Percentiles rank a stretch among this genome's conserved stretches.
Conservation (phyloP, 2,888 invertebrate species). For the Aphodius granarius region DNA sequence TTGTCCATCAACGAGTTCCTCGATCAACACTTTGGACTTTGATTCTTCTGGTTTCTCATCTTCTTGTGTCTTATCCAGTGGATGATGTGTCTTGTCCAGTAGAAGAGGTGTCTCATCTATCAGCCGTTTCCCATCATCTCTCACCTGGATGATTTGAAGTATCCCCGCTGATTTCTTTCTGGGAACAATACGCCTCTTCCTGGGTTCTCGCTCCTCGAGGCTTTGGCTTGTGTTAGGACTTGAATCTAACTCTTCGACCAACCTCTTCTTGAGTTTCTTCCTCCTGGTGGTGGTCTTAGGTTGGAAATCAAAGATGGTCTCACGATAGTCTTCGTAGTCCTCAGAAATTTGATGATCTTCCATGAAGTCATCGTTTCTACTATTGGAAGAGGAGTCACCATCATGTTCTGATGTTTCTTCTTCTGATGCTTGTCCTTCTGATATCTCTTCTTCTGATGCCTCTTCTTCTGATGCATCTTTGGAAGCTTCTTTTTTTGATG, state of each 20-base stretch:
- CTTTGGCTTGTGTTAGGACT: background rate
- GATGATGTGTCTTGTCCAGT: conserved; percentile 33
- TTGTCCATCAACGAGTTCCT: conserved; percentile 1
- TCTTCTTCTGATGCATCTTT: conserved; percentile 27
- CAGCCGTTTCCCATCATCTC: background rate
- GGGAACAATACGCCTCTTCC: background rate
- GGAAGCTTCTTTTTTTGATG: conserved; percentile 29
- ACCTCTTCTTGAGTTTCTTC: conserved; percentile 17
- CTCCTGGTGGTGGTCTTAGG: conserved; percentile 1
- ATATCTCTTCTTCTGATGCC: conserved; percentile 18
- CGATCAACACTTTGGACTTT: conserved; percentile 9
- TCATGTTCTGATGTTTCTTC: conserved; percentile 28
- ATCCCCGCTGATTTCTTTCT: conserved; percentile 8
- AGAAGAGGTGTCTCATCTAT: background rate
- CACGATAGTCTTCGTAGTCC: conserved; percentile 42
- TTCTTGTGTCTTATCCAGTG: conserved; percentile 33
- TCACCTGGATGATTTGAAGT: background rate
- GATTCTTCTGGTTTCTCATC: conserved; percentile 5
- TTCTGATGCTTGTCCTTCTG: background rate
- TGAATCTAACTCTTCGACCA: conserved; percentile 22
- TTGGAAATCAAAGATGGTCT: conserved; percentile 47
- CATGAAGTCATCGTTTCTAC: conserved; percentile 44
- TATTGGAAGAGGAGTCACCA: conserved; percentile 18
- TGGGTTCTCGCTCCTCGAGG: background rate
- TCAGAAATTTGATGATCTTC: conserved; percentile 39